These are phyloP conservation scores for Drosophila dives DNA, from an alignment of 2,888 invertebrate genomes.

Conservation along the genomic window DNA sequence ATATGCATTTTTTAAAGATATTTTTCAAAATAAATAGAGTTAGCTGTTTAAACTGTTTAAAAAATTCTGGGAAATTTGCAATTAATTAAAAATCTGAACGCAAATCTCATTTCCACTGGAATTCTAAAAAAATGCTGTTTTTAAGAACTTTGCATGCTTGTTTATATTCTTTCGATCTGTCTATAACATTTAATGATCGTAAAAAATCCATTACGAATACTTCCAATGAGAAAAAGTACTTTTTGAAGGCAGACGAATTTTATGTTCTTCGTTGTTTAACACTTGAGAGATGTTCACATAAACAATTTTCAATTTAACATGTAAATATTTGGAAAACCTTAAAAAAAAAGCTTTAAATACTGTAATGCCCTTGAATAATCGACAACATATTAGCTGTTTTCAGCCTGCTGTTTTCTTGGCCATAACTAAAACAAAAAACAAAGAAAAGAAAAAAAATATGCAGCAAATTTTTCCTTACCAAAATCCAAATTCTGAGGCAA, in stretches of 20 bases:
- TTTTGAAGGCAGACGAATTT: neutral
- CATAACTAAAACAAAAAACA: slow-evolving; percentile 7
- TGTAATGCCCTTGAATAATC: slow-evolving; percentile 3
- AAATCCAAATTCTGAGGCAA: slow-evolving; percentile 8
- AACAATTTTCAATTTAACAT: slow-evolving; percentile 1
- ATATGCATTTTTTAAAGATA: neutral
- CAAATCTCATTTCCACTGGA: neutral
- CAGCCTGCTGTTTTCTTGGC: slow-evolving; percentile 39
- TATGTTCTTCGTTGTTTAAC: neutral
- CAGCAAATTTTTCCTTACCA: slow-evolving; percentile 16
- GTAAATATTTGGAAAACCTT: neutral
- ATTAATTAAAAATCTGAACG: neutral
- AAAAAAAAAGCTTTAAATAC: slow-evolving; percentile 12
- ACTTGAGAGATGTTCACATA: neutral
- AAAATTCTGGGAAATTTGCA: neutral
- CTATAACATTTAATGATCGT: neutral
- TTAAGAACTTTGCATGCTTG: neutral
- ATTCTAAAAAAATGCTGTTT: neutral
- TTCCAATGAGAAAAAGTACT: neutral
- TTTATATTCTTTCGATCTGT: neutral
- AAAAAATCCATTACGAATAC: neutral
- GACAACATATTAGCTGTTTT: neutral
- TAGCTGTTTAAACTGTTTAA: neutral
- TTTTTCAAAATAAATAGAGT: too few species aligned
- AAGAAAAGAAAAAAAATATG: neutral